phyloP scores from a whole-genome alignment of 1,140 invertebrate species.

The Geopemphigus sp. region DNA sequence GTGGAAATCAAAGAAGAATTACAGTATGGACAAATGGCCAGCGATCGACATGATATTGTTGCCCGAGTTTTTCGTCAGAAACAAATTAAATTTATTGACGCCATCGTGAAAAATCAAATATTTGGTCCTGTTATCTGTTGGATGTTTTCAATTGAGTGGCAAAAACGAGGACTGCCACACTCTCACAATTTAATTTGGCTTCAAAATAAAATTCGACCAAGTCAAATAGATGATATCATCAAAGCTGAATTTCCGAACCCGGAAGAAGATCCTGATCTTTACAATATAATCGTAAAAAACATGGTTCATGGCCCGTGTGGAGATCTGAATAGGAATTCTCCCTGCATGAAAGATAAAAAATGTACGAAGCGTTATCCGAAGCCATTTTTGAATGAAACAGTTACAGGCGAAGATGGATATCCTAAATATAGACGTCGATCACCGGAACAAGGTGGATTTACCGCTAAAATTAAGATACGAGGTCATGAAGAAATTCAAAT shows the following conservation, averaged over 20 bases:
- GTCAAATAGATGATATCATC: not conserved
- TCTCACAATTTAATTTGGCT: slow-evolving; percentile 55
- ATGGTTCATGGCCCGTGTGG: slow-evolving; percentile 62
- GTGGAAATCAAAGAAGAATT: slow-evolving; percentile 47
- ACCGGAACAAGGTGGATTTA: slow-evolving; percentile 49
- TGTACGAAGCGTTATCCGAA: slow-evolving; percentile 57
- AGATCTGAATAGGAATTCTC: slow-evolving; percentile 53
- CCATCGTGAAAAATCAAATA: not conserved
- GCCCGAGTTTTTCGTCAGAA: slow-evolving; percentile 11
- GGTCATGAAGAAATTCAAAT: slow-evolving; percentile 54
- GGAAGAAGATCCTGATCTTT: not conserved
- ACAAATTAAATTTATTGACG: slow-evolving; percentile 7
- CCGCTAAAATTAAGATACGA: slow-evolving; percentile 56
- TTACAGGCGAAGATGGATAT: slow-evolving; percentile 56
- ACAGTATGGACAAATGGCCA: not conserved
- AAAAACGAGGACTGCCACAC: slow-evolving; percentile 54
- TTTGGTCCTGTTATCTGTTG: not conserved
- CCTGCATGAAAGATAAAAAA: slow-evolving; percentile 58
- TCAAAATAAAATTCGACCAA: not conserved
- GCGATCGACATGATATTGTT: slow-evolving; percentile 13
- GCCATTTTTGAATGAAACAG: slow-evolving; percentile 53
- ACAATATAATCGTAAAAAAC: slow-evolving; percentile 54
- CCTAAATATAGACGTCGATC: slow-evolving; percentile 55
- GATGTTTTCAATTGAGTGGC: too few relatives aligned
- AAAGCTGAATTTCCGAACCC: not conserved